phyloP scores from a whole-genome alignment of 2,888 invertebrate genomes.

The Blomia tropicalis region DNA sequence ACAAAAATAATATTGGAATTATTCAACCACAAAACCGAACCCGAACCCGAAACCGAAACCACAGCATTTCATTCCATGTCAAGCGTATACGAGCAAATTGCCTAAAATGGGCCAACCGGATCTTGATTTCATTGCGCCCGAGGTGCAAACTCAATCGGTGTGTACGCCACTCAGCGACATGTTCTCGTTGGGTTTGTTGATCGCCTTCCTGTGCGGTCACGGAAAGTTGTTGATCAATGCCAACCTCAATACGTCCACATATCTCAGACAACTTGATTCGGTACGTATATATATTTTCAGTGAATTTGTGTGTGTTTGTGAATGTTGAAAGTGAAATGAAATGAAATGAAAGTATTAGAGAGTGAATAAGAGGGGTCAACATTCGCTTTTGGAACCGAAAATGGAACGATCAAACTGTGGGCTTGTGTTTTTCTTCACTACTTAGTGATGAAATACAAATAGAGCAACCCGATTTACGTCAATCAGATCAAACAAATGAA shows the following conservation, averaged over 20 bases:
- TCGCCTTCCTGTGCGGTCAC: slow-evolving; percentile 78
- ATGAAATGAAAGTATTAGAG: too few species aligned
- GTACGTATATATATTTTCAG: slow-evolving; percentile 44
- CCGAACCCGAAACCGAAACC: too few species aligned
- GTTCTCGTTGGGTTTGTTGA: slow-evolving; percentile 85
- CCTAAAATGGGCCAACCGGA: slow-evolving; percentile 86
- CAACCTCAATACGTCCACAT: slow-evolving; percentile 69
- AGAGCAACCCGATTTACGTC: not conserved
- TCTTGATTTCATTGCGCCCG: slow-evolving; percentile 84
- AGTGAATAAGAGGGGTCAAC: too few species aligned
- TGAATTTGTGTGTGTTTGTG: not conserved
- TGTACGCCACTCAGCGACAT: slow-evolving; percentile 83
- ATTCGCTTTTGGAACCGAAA: too few species aligned
- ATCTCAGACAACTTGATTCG: slow-evolving; percentile 73
- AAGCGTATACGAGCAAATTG: slow-evolving; percentile 74
- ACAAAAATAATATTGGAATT: too few species aligned
- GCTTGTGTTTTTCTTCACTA: not conserved
- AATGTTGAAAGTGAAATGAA: too few species aligned
- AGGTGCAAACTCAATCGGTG: slow-evolving; percentile 64
- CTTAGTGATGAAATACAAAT: not conserved
- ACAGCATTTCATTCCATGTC: slow-evolving; percentile 59
- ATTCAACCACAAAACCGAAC: too few species aligned
- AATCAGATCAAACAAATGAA: too few species aligned
- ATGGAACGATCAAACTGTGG: too few species aligned
- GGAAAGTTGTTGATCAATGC: slow-evolving; percentile 77